Percentiles rank a stretch among this genome's conserved stretches.
Conservation (phyloP, 2,797 vertebrate species). For the Bothrops alternatus region DNA sequence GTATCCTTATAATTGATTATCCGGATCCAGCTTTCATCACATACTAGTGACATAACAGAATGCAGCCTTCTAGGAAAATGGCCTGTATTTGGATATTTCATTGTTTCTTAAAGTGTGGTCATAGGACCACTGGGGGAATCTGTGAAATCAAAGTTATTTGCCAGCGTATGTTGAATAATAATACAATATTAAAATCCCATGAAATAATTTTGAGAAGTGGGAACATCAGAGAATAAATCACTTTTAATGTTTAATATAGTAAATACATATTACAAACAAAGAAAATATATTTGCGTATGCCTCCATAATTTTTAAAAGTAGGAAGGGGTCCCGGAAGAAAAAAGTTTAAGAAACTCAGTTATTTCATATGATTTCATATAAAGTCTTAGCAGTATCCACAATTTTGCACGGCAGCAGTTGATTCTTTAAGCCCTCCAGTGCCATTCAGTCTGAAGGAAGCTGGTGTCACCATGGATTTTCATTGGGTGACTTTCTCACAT, state of each 20-base stretch:
- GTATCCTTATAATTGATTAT: background rate
- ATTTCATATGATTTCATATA: background rate
- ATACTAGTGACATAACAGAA: background rate
- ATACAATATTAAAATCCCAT: background rate
- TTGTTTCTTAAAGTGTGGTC: background rate
- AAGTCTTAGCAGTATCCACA: background rate
- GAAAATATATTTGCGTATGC: background rate
- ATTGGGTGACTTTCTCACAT: background rate
- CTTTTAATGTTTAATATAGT: background rate
- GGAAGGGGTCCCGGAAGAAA: background rate
- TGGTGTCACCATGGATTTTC: background rate
- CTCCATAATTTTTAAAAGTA: background rate
- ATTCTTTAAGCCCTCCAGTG: background rate
- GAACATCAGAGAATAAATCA: background rate
- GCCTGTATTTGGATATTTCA: background rate
- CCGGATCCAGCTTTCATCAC: background rate
- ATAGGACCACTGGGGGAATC: background rate
- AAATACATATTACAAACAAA: background rate
- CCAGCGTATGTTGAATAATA: background rate
- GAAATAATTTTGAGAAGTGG: background rate
- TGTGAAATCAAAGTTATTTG: background rate
- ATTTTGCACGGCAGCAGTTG: background rate
- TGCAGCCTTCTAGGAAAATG: background rate
- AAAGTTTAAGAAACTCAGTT: background rate
- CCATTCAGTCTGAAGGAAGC: background rate